Base-by-base conservation (phyloP, 2,113 vertebrate genomes). In the Xerus inauris region DNA sequence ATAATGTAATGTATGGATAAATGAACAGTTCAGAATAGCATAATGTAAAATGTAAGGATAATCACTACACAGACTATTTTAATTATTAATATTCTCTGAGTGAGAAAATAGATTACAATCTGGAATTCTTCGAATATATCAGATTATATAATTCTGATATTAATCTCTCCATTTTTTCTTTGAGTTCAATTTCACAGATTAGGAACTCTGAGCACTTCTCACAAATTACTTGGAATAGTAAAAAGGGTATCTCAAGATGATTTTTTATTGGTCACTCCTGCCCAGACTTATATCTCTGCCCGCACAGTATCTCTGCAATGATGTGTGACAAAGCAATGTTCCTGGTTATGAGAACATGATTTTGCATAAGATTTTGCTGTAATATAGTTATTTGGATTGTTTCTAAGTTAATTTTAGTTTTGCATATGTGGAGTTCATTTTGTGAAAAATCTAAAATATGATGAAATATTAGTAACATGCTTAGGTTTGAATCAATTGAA, bases 361-460 rank as follows among this genome's bases (percentile, higher is more conserved):
- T 81, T 62, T 85, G 26, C 12, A 69, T 28, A 51, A 32, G 35
- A 80, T 51, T 8, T 17, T 75, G 22, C 24, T 75, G 24, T 77
- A 32, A 45, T 64, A 5, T 42, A 62, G 14, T n/a, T 4, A 32
- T 77, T 47, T 71, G 49, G 20, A 20, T 81, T 42, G 22, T 76
- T 81, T 87, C n/a, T 45, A 71, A 62, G 62, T 80, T 64, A 73
- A 80, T 47, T 87, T 87, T 49, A 76, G 59, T 42, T 89, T 89
- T 32, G 22, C 11, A 17, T 35, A 40, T 51, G 1, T 30, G 14
- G 0, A 1, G 3, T 71, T 64, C 42, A 42, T 88, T 88, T 94
- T 30, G 19, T 64, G 42, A 62, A 30, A 76, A 87, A 8, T 65
- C 16, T 35, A 7, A 67, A 35, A 38, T 67, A 57, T 73, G 45